Conservation (phyloP, 1,140 invertebrate genomes). For the Himalopsyche phryganea region DNA sequence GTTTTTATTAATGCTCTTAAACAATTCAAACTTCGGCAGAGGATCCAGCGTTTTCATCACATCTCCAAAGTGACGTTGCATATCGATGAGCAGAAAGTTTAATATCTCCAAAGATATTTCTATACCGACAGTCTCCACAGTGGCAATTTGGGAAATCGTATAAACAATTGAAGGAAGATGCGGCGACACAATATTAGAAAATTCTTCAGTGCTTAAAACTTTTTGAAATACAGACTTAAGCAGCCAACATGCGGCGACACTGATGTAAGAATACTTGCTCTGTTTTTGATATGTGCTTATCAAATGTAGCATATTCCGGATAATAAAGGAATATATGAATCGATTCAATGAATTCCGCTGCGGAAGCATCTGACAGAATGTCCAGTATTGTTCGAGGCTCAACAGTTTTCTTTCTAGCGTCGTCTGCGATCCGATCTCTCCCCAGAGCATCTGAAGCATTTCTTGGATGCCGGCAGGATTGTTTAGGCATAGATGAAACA, state of each 20-base stretch:
- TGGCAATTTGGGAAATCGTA: slow-evolving; percentile 11
- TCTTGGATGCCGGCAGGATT: slow-evolving; percentile 43
- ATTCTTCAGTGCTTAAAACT: slow-evolving; percentile 27
- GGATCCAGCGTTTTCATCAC: slow-evolving; percentile 27
- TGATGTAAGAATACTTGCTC: slow-evolving; percentile 35
- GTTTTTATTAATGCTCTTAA: slow-evolving; percentile 7
- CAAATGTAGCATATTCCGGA: slow-evolving; percentile 37
- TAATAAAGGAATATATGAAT: slow-evolving; percentile 42
- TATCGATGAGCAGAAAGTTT: slow-evolving; percentile 36
- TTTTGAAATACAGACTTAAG: slow-evolving; percentile 37
- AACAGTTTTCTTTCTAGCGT: slow-evolving; percentile 39
- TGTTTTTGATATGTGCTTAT: slow-evolving; percentile 37
- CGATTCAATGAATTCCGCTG: slow-evolving; percentile 38
- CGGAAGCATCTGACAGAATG: slow-evolving; percentile 40
- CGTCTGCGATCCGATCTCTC: slow-evolving; percentile 38
- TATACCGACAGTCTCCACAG: slow-evolving; percentile 7
- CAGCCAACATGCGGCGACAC: slow-evolving; percentile 28
- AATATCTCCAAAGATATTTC: slow-evolving; percentile 35
- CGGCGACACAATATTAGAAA: slow-evolving; percentile 34
- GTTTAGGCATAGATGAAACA: slow-evolving; percentile 43
- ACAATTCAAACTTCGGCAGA: slow-evolving; percentile 18
- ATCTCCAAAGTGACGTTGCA: slow-evolving; percentile 37
- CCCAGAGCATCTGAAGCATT: slow-evolving; percentile 43
- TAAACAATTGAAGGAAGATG: slow-evolving; percentile 33
- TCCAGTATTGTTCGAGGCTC: slow-evolving; percentile 40